phyloP scores from a whole-genome alignment of 2,113 vertebrate species.

The Hiodon alosoides region DNA sequence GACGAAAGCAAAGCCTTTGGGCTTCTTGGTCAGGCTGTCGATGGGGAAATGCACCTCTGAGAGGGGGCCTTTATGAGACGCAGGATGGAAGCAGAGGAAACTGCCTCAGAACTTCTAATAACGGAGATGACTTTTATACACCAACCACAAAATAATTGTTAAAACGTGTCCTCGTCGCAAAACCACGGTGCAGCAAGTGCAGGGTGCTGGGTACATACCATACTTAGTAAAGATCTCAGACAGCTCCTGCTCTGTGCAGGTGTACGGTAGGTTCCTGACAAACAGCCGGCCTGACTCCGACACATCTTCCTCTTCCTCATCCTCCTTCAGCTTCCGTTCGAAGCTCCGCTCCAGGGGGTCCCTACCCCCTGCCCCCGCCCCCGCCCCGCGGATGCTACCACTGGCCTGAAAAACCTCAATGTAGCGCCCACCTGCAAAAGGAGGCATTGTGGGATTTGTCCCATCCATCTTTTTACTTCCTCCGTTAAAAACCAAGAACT shows the following conservation, averaged over 20 bases:
- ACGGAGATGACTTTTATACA: too few relatives aligned
- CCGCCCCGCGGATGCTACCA: conserved; percentile 19
- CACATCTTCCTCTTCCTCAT: conserved; percentile 88
- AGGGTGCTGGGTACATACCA: conserved; percentile 50
- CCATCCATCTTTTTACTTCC: not conserved
- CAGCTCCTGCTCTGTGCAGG: conserved; percentile 83
- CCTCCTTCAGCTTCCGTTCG: conserved; percentile 65
- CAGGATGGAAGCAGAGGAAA: not conserved
- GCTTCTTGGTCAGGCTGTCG: conserved; percentile 81
- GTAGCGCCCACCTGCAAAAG: conserved; percentile 72
- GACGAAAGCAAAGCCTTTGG: conserved; percentile 93
- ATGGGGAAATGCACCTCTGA: conserved; percentile 87
- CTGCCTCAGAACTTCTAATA: not conserved
- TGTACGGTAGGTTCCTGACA: conserved; percentile 88
- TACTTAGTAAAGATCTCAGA: conserved; percentile 75
- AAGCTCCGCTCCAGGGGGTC: conserved; percentile 50
- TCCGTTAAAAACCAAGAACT: too few relatives aligned
- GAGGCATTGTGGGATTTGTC: not conserved
- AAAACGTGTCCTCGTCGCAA: not conserved
- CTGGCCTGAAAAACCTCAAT: conserved; percentile 73
- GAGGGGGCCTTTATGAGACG: conserved; percentile 67
- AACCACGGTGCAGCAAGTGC: too few relatives aligned
- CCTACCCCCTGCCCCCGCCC: conserved; percentile 43
- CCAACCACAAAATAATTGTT: not conserved
- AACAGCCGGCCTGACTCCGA: conserved; percentile 87